Conservation (phyloP, 37 sponge, comb jelly and placozoan species). For the Hormiphora californensis region DNA sequence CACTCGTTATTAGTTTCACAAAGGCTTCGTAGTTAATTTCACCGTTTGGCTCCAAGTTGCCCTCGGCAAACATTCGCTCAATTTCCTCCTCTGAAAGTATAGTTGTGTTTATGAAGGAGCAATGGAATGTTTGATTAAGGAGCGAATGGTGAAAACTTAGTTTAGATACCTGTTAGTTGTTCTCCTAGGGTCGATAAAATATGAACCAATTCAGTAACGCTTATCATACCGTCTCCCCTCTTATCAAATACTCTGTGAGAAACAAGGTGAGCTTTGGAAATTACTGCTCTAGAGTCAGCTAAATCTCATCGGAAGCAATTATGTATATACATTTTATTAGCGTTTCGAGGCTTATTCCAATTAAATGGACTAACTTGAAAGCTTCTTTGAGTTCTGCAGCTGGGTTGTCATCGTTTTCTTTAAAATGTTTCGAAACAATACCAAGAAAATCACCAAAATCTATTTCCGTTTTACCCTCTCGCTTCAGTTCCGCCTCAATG, state of each 20-base stretch:
- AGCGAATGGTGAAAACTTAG: neutral
- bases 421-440: neutral
- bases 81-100: constrained; percentile 6
- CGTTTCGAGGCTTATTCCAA: too few species aligned
- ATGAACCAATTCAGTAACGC: neutral
- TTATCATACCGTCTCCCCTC: constrained; percentile 19
- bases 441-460: constrained; percentile 29
- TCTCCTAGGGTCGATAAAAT: constrained; percentile 1
- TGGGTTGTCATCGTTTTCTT: neutral
- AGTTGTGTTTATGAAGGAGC: neutral
- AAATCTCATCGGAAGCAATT: too few species aligned
- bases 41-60: constrained; percentile 15
- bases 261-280: too few species aligned
- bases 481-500: neutral
- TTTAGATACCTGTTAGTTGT: constrained; percentile 20
- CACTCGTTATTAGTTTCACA: constrained; percentile 22
- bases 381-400: neutral
- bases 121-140: constrained; percentile 20
- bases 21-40: constrained; percentile 28
- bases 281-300: too few species aligned
- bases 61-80: constrained; percentile 9
- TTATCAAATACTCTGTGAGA: constrained; percentile 39
- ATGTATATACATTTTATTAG: too few species aligned
- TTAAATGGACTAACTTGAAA: neutral
- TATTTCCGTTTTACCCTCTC: neutral